Evolutionary conservation across 2,113 vertebrate species (phyloP).

Genomic region (Pheucticus melanocephalus): DNA sequence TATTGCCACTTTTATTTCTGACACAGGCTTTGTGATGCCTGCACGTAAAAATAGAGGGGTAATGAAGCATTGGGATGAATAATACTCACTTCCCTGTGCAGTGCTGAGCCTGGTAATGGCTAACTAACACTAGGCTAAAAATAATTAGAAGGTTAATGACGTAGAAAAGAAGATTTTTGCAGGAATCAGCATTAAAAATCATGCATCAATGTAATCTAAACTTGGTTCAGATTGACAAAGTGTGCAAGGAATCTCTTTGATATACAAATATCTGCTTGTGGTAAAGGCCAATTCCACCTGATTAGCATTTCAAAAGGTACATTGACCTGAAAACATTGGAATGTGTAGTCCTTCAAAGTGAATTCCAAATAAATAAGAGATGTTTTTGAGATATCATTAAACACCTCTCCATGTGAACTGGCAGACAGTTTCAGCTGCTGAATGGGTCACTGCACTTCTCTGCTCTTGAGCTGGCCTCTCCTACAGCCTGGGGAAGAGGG

Average conservation of each 20-base stretch:
- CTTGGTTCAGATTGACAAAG: not conserved
- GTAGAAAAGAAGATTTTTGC: conserved; percentile 1
- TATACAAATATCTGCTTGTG: conserved; percentile 47
- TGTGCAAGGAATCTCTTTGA: conserved; percentile 29
- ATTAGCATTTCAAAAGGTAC: conserved; percentile 62
- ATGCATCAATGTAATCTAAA: not conserved
- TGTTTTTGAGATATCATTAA: not conserved
- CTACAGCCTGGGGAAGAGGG: not conserved
- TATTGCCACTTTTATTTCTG: not conserved
- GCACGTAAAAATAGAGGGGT: not conserved
- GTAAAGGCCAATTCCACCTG: conserved; percentile 3
- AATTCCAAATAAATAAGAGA: conserved; percentile 2
- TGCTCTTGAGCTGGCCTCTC: not conserved
- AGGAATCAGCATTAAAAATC: conserved; percentile 39
- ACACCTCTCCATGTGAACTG: not conserved
- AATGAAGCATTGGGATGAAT: conserved; percentile 17
- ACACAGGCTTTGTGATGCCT: not conserved
- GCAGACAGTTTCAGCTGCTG: not conserved
- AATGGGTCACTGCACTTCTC: not conserved
- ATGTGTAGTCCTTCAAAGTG: conserved; percentile 24
- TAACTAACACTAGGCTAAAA: conserved; percentile 22
- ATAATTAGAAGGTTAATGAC: conserved; percentile 13
- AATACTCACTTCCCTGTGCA: not conserved
- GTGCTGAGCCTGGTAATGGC: not conserved
- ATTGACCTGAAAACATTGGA: conserved; percentile 36